Conservation (phyloP, 2,113 vertebrate species). For the Oreocharis arfaki region DNA sequence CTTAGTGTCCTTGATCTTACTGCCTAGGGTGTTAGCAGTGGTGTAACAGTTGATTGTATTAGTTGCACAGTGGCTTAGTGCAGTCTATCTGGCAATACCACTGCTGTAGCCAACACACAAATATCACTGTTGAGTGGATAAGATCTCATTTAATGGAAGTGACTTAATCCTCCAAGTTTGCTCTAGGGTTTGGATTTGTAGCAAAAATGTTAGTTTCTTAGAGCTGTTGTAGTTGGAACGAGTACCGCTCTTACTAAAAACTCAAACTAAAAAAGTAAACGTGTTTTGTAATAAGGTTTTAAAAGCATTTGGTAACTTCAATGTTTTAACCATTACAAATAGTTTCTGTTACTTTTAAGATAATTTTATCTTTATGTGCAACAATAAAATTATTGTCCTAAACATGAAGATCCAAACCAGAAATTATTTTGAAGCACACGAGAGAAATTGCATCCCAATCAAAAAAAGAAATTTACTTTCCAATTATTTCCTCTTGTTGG, state of each 20-base stretch:
- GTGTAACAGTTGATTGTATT: background rate
- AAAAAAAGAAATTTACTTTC: background rate
- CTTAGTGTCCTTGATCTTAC: background rate
- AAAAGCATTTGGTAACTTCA: background rate
- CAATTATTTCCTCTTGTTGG: background rate
- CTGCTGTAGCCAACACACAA: background rate
- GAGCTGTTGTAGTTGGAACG: background rate
- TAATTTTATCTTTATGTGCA: background rate
- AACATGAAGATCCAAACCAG: background rate
- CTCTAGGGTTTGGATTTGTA: background rate
- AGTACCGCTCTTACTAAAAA: background rate
- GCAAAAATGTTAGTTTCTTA: background rate
- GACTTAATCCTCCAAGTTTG: background rate
- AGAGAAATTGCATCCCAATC: background rate
- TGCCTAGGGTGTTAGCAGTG: background rate
- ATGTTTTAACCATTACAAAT: background rate
- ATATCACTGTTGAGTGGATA: background rate
- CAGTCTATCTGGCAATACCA: background rate
- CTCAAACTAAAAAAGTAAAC: background rate
- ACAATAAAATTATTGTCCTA: background rate
- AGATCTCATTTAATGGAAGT: slow-evolving; percentile 2
- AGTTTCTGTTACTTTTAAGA: background rate
- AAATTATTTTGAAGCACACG: background rate
- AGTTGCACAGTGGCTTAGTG: background rate
- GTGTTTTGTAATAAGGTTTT: background rate